phyloP scores from a whole-genome alignment of 1,140 invertebrate species.

The Centruroides vittatus region DNA sequence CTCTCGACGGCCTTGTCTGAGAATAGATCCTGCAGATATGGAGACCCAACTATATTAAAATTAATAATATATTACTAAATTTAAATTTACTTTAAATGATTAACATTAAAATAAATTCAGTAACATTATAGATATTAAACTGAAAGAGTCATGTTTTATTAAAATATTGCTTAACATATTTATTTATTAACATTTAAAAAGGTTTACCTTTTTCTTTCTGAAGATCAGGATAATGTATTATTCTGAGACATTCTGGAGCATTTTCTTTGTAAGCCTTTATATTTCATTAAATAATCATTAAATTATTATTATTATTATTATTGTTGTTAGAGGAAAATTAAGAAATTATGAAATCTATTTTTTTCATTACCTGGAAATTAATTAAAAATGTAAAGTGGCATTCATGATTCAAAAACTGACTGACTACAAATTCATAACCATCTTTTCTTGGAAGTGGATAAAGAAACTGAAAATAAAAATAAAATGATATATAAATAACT shows the following conservation, averaged over 20 bases:
- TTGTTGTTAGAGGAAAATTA: not conserved
- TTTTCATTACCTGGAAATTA: slow-evolving; percentile 53
- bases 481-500: slow-evolving; percentile 2
- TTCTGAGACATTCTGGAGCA: slow-evolving; percentile 71
- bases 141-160: too few species aligned
- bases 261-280: slow-evolving; percentile 70
- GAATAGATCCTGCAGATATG: too few species aligned
- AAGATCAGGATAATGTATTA: slow-evolving; percentile 69
- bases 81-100: too few species aligned
- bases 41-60: too few species aligned
- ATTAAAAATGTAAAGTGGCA: slow-evolving; percentile 75
- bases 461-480: slow-evolving; percentile 43
- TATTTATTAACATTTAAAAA: not conserved
- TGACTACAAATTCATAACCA: slow-evolving; percentile 78
- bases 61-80: too few species aligned
- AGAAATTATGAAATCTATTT: too few species aligned
- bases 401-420: slow-evolving; percentile 54
- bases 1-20: too few species aligned
- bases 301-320: too few species aligned
- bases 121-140: too few species aligned
- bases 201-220: slow-evolving; percentile 46
- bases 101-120: too few species aligned
- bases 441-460: slow-evolving; percentile 62
- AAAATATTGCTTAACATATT: too few species aligned
- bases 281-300: slow-evolving; percentile 6